A percentile compares a stretch with the other conserved stretches of the same genome.
Evolutionary conservation across 1,140 invertebrate species (phyloP).

Genomic region (Mesaphorura yosii): DNA sequence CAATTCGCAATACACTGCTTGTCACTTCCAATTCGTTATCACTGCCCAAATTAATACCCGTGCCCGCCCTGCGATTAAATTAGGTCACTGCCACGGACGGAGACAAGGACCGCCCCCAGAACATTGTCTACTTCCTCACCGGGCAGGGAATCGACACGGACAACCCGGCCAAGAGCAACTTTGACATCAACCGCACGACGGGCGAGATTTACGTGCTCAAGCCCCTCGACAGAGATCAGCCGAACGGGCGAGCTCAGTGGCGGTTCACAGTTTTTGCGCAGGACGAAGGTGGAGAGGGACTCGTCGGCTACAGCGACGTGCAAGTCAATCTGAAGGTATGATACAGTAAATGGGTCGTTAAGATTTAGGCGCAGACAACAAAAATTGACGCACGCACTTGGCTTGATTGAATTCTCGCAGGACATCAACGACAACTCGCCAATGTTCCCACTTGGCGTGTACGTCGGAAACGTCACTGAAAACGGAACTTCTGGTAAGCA

Average conservation of each 20-base stretch:
- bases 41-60: no score
- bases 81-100: constrained; percentile 91
- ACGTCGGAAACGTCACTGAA: constrained; percentile 89
- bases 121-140: constrained; percentile 92
- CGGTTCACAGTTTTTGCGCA: constrained; percentile 95
- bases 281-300: constrained; percentile 87
- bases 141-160: constrained; percentile 91
- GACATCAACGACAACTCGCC: constrained; percentile 85
- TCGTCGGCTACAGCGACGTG: constrained; percentile 96
- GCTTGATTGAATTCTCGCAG: no score
- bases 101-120: constrained; percentile 83
- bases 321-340: constrained; percentile 93
- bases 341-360: constrained; percentile 56
- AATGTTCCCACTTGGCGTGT: constrained; percentile 84
- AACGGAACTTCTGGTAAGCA: constrained; percentile 72
- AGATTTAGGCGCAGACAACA: neutral
- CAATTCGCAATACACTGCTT: neutral
- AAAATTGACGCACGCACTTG: no score
- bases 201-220: constrained; percentile 60
- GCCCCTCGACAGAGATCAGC: constrained; percentile 91
- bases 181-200: constrained; percentile 86
- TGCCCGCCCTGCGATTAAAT: no score
- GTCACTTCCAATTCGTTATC: no score
- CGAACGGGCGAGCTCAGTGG: constrained; percentile 90
- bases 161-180: constrained; percentile 88